Conservation (phyloP, 2,797 vertebrate species). For the Esox masquinongy region DNA sequence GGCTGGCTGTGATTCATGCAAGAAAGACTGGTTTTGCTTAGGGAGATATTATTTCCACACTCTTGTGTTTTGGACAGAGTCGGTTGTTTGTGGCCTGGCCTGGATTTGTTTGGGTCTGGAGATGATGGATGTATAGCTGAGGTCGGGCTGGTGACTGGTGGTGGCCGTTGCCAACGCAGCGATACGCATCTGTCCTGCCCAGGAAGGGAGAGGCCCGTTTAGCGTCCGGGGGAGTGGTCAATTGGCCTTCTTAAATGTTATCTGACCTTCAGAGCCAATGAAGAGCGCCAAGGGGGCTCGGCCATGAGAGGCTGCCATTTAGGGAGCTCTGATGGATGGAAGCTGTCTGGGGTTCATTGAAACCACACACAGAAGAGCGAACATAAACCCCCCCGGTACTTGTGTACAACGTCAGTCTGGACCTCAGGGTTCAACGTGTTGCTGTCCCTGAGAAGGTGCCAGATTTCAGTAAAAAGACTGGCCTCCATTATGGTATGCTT, state of each 20-base stretch:
- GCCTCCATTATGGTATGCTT: not conserved
- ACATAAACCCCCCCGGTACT: not conserved
- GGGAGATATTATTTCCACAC: not conserved
- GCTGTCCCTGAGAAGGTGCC: not conserved
- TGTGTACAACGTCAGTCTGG: not conserved
- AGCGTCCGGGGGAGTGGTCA: constrained; percentile 34
- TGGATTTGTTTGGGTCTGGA: not conserved
- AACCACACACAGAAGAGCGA: constrained; percentile 1
- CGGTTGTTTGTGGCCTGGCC: not conserved
- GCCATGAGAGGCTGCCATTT: not conserved
- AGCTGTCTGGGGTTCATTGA: constrained; percentile 4
- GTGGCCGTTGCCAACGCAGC: not conserved
- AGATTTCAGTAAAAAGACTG: not conserved
- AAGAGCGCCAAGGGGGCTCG: not conserved
- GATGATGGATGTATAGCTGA: not conserved
- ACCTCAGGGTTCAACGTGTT: not conserved
- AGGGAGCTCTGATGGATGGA: not conserved
- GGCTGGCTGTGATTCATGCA: not conserved
- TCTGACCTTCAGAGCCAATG: constrained; percentile 27
- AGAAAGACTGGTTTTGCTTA: not conserved
- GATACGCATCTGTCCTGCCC: constrained; percentile 60
- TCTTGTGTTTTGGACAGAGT: not conserved
- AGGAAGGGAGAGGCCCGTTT: constrained; percentile 69
- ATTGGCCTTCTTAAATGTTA: constrained; percentile 42
- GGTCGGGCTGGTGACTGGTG: not conserved